phyloP scores from a whole-genome alignment of 2,888 invertebrate species.

The Endotricha flammealis region DNA sequence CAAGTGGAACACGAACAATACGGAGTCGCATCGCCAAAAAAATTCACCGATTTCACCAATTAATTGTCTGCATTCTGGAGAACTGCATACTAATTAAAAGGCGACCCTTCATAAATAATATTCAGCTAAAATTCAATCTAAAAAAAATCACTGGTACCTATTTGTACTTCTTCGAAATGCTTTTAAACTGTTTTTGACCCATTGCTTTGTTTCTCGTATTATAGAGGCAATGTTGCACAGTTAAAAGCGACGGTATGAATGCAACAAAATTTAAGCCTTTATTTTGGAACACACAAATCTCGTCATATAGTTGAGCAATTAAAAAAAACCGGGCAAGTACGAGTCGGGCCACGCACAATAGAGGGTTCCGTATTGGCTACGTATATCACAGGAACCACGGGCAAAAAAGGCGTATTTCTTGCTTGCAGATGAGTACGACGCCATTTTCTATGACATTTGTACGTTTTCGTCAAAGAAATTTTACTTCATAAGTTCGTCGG shows the following conservation, averaged over 20 bases:
- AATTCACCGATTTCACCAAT: constrained; percentile 10
- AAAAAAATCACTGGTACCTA: constrained; percentile 1
- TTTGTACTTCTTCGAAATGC: neutral
- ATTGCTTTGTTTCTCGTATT: constrained; percentile 8
- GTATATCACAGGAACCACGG: too few species aligned
- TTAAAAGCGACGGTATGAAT: constrained; percentile 5
- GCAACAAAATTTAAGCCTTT: constrained; percentile 2
- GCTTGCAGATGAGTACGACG: too few species aligned
- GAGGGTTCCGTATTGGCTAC: too few species aligned
- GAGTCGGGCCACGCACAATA: too few species aligned
- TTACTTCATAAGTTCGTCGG: too few species aligned
- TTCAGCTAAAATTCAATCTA: constrained; percentile 3
- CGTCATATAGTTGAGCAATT: too few species aligned
- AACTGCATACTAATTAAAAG: neutral
- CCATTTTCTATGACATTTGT: too few species aligned
- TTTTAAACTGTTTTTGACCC: constrained; percentile 3
- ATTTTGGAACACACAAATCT: too few species aligned
- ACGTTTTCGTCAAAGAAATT: too few species aligned
- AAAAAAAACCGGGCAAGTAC: too few species aligned
- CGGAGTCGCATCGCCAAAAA: constrained; percentile 13
- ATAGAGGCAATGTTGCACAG: constrained; percentile 9
- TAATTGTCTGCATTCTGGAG: constrained; percentile 9
- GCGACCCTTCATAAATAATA: neutral
- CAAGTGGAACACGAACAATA: too few species aligned
- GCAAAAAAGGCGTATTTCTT: too few species aligned